Evolutionary conservation across 2,797 vertebrate genomes (phyloP).

Genomic region (Microctenopoma lineatum): DNA sequence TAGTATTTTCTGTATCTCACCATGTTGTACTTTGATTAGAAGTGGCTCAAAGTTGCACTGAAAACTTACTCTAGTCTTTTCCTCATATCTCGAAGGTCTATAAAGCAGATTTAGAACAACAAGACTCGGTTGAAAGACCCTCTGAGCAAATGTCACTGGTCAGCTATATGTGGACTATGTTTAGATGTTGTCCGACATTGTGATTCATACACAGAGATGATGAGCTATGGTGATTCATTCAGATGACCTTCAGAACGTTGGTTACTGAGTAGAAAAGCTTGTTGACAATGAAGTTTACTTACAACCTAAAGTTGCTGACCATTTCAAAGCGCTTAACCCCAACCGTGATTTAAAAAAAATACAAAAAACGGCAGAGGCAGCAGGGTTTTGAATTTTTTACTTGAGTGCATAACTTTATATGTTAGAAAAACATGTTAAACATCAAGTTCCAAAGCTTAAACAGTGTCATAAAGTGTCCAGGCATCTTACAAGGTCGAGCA

Average conservation of each 20-base stretch:
- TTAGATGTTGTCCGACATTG: conserved; percentile 46
- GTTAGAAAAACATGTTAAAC: background rate
- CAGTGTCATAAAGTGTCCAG: background rate
- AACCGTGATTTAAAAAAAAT: conserved; percentile 6
- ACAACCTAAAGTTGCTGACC: background rate
- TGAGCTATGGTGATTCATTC: conserved; percentile 54
- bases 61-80: background rate
- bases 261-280: conserved; percentile 34
- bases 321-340: conserved; percentile 5
- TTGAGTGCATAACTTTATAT: background rate
- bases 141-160: conserved; percentile 28
- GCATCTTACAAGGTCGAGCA: background rate
- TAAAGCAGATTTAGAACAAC: conserved; percentile 5
- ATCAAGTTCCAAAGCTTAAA: background rate
- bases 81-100: background rate
- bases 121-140: conserved; percentile 8
- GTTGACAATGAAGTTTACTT: background rate
- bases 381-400: conserved; percentile 20
- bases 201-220: conserved; percentile 50
- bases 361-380: background rate
- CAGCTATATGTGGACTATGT: conserved; percentile 51
- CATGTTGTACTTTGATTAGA: conserved; percentile 23
- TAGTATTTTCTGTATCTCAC: conserved; percentile 33
- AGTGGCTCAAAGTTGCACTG: background rate
- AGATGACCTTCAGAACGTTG: conserved; percentile 49